A percentile compares a stretch with the other conserved stretches of the same genome.
Evolutionary conservation across 1,140 invertebrate species (phyloP).

Genomic region (Pemphigus obesinymphae): DNA sequence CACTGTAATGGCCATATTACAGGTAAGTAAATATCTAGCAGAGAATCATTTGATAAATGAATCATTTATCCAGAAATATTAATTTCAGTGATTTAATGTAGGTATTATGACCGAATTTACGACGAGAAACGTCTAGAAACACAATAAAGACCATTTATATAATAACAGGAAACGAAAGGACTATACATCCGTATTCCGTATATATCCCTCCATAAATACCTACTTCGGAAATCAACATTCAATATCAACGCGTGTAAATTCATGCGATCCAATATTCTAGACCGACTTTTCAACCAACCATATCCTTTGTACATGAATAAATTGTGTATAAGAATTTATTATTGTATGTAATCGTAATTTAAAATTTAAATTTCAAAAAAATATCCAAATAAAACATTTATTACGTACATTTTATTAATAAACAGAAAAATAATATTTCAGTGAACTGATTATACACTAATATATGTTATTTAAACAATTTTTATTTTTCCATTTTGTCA

Average conservation of each 20-base stretch:
- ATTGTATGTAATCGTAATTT: background rate
- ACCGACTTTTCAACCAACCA: background rate
- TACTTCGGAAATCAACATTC: background rate
- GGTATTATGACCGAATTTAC: slow-evolving; percentile 18
- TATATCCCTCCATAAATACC: background rate
- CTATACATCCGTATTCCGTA: background rate
- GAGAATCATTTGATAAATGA: background rate
- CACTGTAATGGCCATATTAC: no score
- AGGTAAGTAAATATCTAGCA: background rate
- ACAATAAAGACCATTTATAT: slow-evolving; percentile 5
- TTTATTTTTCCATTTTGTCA: no score
- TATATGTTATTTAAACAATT: no score
- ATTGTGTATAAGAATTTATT: background rate
- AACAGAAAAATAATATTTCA: no score
- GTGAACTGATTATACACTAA: no score
- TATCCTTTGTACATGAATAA: background rate
- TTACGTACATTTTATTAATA: background rate
- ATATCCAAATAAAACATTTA: background rate
- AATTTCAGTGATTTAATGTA: background rate
- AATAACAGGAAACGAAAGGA: slow-evolving; percentile 9
- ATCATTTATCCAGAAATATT: slow-evolving; percentile 13
- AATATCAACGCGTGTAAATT: background rate
- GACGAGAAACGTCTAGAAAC: slow-evolving; percentile 7
- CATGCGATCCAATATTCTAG: background rate
- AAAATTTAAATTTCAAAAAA: no score